A percentile compares a stretch with the other conserved stretches of the same genome.
Conservation (phyloP, 2,888 invertebrate genomes). For the Fragum whitleyi region DNA sequence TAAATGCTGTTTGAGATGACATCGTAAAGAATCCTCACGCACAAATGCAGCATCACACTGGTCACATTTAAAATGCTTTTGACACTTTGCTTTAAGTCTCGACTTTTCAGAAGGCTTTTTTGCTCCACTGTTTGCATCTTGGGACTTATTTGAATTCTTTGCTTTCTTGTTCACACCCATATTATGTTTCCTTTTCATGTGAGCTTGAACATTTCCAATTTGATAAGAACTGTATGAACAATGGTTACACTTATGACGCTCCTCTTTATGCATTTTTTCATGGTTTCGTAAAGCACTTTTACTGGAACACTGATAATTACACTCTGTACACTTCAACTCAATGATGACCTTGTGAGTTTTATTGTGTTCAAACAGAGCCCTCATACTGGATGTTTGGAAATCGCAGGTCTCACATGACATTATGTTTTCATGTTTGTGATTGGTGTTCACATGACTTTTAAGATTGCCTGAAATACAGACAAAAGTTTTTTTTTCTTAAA, state of each 20-base stretch:
- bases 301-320: conserved; percentile 78
- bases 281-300: conserved; percentile 77
- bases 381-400: conserved; percentile 81
- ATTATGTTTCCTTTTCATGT: conserved; percentile 80
- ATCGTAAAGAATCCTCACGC: conserved; percentile 85
- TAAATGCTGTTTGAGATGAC: conserved; percentile 85
- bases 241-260: conserved; percentile 78
- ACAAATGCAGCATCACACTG: conserved; percentile 85
- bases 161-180: conserved; percentile 19
- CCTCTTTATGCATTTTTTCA: conserved; percentile 75
- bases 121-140: neutral
- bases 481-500: too few species aligned
- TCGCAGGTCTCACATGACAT: conserved; percentile 80
- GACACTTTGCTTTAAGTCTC: conserved; percentile 67
- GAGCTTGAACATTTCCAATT: conserved; percentile 78
- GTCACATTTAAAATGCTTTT: conserved; percentile 81
- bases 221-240: conserved; percentile 80
- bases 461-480: conserved; percentile 81
- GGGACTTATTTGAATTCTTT: neutral
- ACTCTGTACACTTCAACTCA: conserved; percentile 72
- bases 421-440: conserved; percentile 80
- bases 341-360: conserved; percentile 73
- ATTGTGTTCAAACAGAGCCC: conserved; percentile 80
- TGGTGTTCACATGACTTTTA: conserved; percentile 82
- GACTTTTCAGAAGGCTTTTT: neutral